phyloP scores from a whole-genome alignment of 2,888 invertebrate genomes.

The Synanthedon tipuliformis region DNA sequence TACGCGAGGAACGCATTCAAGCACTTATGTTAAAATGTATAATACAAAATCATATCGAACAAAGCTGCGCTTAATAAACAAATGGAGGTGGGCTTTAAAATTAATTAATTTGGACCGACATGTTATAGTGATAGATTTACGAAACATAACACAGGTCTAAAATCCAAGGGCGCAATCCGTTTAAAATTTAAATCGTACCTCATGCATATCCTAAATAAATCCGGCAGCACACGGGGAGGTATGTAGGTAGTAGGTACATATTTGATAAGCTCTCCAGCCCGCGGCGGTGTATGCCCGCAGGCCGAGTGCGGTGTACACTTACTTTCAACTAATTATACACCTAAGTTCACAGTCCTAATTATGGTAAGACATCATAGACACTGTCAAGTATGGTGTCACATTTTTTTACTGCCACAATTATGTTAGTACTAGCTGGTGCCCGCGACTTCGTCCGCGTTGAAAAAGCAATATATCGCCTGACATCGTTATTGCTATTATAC shows the following conservation, averaged over 20 bases:
- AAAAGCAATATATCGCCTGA: no score
- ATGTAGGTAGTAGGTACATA: slow-evolving; percentile 57
- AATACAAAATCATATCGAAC: slow-evolving; percentile 31
- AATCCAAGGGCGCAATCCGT: slow-evolving; percentile 69
- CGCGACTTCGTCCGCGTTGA: no score
- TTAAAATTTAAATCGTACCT: slow-evolving; percentile 70
- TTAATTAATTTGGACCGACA: slow-evolving; percentile 24
- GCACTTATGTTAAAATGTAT: no score
- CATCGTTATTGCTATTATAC: no score
- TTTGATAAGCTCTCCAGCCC: slow-evolving; percentile 60
- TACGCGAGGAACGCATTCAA: no score
- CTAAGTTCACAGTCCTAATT: slow-evolving; percentile 41
- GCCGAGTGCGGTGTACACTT: slow-evolving; percentile 23
- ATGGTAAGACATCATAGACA: slow-evolving; percentile 3
- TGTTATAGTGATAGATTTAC: slow-evolving; percentile 58
- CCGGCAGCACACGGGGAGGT: slow-evolving; percentile 40
- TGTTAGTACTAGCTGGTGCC: no score
- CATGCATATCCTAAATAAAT: slow-evolving; percentile 71
- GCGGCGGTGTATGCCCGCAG: slow-evolving; percentile 17
- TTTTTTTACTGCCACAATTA: no score
- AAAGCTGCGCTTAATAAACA: slow-evolving; percentile 53
- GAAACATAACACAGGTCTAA: slow-evolving; percentile 54
- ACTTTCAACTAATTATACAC: slow-evolving; percentile 59
- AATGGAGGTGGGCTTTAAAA: slow-evolving; percentile 41
- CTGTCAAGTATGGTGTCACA: no score